Conservation (phyloP, 2,797 vertebrate species). For the Pampus argenteus region DNA sequence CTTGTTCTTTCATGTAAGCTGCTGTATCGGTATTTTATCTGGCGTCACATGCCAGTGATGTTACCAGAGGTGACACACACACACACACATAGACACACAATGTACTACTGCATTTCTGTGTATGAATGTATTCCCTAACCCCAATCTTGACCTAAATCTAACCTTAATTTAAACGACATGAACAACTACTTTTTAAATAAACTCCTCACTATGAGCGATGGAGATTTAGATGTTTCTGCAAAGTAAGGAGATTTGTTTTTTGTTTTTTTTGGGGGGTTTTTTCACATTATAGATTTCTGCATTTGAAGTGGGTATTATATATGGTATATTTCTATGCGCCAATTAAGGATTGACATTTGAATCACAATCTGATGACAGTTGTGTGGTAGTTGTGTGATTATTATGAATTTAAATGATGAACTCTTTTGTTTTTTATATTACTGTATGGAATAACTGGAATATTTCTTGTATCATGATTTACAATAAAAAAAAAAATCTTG, state of each 20-base stretch:
- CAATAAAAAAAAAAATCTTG: too few species aligned
- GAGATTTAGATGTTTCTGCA: too few species aligned
- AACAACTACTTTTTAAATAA: not conserved
- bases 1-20: constrained; percentile 25
- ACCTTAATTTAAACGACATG: not conserved
- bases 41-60: constrained; percentile 35
- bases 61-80: not conserved
- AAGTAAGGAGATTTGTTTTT: too few species aligned
- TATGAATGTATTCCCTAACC: not conserved
- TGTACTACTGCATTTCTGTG: not conserved
- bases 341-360: too few species aligned
- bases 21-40: constrained; percentile 10
- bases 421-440: not conserved
- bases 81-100: not conserved
- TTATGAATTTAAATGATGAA: not conserved
- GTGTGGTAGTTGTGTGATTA: not conserved
- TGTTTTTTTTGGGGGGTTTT: not conserved
- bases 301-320: too few species aligned
- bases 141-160: not conserved
- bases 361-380: too few species aligned
- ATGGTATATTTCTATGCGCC: too few species aligned
- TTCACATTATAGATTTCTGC: not conserved
- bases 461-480: too few species aligned
- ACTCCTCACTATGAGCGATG: not conserved
- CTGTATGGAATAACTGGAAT: not conserved